phyloP scores from a whole-genome alignment of 2,113 vertebrate genomes.

The Zosterops japonicus region DNA sequence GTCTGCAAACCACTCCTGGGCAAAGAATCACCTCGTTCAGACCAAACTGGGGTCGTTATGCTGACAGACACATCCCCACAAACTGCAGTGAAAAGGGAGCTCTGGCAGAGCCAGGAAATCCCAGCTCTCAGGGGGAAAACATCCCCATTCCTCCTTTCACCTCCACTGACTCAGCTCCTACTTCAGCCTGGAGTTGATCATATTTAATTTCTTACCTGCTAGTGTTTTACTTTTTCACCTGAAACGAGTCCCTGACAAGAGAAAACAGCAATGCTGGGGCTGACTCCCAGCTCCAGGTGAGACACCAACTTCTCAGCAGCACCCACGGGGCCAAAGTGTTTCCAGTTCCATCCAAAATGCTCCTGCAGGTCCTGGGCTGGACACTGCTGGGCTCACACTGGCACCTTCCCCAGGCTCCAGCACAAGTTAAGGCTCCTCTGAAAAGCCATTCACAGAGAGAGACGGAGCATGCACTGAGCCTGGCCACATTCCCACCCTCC shows the following conservation, averaged over 20 bases:
- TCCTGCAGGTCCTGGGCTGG: background rate
- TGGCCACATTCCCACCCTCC: background rate
- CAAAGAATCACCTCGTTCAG: rapidly evolving
- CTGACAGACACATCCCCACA: background rate
- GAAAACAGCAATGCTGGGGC: background rate
- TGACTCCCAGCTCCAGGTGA: background rate
- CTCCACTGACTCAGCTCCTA: background rate
- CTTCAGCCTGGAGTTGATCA: background rate
- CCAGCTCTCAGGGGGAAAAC: background rate
- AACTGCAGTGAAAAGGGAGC: background rate
- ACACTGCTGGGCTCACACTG: background rate
- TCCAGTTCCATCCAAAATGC: background rate
- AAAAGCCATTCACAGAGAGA: background rate
- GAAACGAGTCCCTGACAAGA: background rate
- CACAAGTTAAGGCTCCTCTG: background rate
- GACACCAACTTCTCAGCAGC: rapidly evolving
- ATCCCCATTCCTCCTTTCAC: background rate
- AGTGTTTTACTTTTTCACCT: slow-evolving; percentile 39
- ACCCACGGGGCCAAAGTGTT: rapidly evolving
- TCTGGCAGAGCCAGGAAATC: background rate
- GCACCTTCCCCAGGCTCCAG: background rate
- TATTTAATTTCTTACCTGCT: background rate
- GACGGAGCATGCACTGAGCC: background rate
- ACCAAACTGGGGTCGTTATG: background rate
- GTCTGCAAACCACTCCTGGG: background rate